A percentile compares a stretch with the other conserved stretches of the same genome.
Evolutionary conservation across 2,888 invertebrate species (phyloP).

Genomic region (Actias luna): DNA sequence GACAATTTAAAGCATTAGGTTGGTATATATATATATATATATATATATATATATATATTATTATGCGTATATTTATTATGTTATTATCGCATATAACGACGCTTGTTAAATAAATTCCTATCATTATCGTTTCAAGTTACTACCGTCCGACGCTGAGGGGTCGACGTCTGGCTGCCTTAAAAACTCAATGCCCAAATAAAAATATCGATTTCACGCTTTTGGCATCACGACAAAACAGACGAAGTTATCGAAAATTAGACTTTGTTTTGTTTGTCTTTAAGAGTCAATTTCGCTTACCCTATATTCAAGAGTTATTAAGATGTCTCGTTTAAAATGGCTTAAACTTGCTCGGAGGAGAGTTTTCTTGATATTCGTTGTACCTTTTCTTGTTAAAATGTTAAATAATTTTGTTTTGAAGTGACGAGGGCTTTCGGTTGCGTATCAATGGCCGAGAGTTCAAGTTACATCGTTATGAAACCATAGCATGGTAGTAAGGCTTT

Average conservation of each 20-base stretch:
- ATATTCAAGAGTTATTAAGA: constrained; percentile 23
- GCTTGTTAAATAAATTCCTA: neutral
- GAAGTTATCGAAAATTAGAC: constrained; percentile 21
- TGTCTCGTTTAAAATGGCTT: constrained; percentile 20
- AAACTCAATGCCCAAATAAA: constrained; percentile 32
- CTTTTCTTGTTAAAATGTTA: no score
- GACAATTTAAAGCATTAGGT: no score
- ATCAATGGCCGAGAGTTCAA: no score
- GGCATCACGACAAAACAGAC: constrained; percentile 35
- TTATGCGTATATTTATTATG: no score
- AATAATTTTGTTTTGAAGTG: no score
- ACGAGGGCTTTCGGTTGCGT: no score
- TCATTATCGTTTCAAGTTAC: constrained; percentile 1
- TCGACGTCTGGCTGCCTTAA: constrained; percentile 25
- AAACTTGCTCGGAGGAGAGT: neutral
- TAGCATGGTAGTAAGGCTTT: no score
- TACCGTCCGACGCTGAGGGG: constrained; percentile 1
- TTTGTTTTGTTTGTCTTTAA: constrained; percentile 11
- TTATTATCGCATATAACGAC: no score
- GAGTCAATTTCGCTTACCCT: constrained; percentile 13
- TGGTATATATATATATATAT: no score
- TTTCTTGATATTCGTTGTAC: neutral
- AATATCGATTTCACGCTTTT: constrained; percentile 41
- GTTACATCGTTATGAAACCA: no score
- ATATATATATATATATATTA: no score